A percentile compares a stretch with the other conserved stretches of the same genome.
Evolutionary conservation across 1,140 invertebrate species (phyloP).

Genomic region (Drosophila busckii): DNA sequence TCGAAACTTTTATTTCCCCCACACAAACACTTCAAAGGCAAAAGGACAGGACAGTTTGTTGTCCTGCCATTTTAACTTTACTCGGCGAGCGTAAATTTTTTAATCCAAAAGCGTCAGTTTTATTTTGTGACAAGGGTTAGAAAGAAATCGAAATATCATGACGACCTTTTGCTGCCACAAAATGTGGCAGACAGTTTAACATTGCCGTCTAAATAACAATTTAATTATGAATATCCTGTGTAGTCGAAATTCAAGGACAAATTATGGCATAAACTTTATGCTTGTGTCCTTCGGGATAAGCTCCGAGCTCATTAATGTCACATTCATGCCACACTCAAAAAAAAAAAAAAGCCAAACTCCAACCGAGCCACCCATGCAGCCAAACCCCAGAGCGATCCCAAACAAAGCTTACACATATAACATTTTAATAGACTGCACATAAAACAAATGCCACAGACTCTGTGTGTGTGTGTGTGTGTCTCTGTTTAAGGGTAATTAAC

Average conservation of each 20-base stretch:
- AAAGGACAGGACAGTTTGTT: too few species aligned
- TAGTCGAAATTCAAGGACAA: slow-evolving; percentile 57
- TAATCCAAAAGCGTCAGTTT: slow-evolving; percentile 22
- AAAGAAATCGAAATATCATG: background rate
- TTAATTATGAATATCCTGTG: slow-evolving; percentile 59
- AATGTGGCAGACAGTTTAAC: slow-evolving; percentile 58
- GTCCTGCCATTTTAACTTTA: too few species aligned
- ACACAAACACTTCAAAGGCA: too few species aligned
- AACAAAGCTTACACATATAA: slow-evolving; percentile 36
- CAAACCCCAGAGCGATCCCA: slow-evolving; percentile 7
- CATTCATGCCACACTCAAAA: slow-evolving; percentile 59
- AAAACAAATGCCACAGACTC: slow-evolving; percentile 15
- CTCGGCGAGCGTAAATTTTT: too few species aligned
- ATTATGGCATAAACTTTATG: slow-evolving; percentile 61
- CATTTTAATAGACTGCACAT: slow-evolving; percentile 62
- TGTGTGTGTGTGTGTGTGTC: slow-evolving; percentile 7
- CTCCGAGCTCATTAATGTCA: slow-evolving; percentile 72
- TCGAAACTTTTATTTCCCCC: too few species aligned
- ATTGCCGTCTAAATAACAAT: slow-evolving; percentile 55
- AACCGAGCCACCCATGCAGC: slow-evolving; percentile 47
- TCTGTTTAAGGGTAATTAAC: slow-evolving; percentile 53
- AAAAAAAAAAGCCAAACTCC: slow-evolving; percentile 64
- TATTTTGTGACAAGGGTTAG: slow-evolving; percentile 19
- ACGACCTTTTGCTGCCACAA: slow-evolving; percentile 65
- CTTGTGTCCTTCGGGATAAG: slow-evolving; percentile 57